Evolutionary conservation across 2,888 invertebrate species (phyloP), one percentile per base, ranked within the genome.

Genomic region (Eucera pruinosa): DNA sequence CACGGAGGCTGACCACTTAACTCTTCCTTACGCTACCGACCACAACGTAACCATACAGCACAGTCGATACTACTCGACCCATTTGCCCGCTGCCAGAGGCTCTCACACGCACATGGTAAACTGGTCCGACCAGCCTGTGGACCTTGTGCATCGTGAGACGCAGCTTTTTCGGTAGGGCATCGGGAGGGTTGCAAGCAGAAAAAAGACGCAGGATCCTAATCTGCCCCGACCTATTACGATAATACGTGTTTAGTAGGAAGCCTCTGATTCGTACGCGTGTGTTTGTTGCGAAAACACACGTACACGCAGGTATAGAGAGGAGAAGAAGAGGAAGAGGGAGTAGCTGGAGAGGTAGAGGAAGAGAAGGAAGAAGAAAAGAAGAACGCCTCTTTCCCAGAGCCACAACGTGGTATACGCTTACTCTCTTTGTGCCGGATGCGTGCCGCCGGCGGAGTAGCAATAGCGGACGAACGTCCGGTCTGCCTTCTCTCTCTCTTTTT

Each of bases 391-490:
- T 88, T 89, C 88, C 88, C 88, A 89, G 88, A 89, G 82, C 77
- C 68, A 41, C 60, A 80, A 80, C 73, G 74, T 70, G 81, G 75
- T 85, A 69, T 82, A 84, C 85, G 82, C 74, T 83, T 87, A 85
- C 86, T 86, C 85, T 88, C 88, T 90, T 89, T 90, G 87, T 89
- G 86, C 90, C 89, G 89, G 89, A 90, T 89, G 89, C 88, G 83
- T 84, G 87, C 86, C 87, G 87, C 85, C 84, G 82, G 83, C 84
- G 83, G 86, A 88, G 88, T 80, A 86, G 88, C 87, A 85, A 89
- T 89, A 90, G 89, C 89, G 89, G 88, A 89, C 89, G 88, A 89
- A 88, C 90, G 88, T 90, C 90, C 90, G 90, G 90, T 89, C 88
- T 87, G 74, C 72, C 79, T 80, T 81, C 84, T 69, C 78, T 47